Evolutionary conservation across 2,888 invertebrate genomes (phyloP).

Genomic region (Meiosimyza platycephala): DNA sequence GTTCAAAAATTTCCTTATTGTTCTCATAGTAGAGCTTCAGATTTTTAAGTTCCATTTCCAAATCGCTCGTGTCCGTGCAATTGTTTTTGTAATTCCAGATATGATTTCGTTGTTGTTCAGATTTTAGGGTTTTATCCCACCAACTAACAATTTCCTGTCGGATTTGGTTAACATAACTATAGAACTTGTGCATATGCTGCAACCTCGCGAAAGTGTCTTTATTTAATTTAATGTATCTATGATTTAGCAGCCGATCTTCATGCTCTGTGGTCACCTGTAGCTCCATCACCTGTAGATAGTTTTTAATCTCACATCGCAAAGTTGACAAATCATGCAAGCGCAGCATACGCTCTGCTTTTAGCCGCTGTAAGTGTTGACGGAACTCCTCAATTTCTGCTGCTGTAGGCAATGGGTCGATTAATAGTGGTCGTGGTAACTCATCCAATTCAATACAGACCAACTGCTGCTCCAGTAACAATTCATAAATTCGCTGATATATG

Average conservation of each 20-base stretch:
- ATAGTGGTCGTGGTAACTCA: constrained; percentile 55
- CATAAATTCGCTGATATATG: constrained; percentile 68
- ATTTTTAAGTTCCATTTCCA: constrained; percentile 82
- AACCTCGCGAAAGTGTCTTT: constrained; percentile 74
- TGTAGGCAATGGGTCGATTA: constrained; percentile 70
- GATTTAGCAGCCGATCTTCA: constrained; percentile 65
- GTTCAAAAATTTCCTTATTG: constrained; percentile 74
- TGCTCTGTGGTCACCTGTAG: constrained; percentile 53
- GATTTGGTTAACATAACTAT: constrained; percentile 70
- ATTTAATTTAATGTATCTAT: constrained; percentile 71
- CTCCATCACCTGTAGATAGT: constrained; percentile 63
- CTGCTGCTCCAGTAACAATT: constrained; percentile 68
- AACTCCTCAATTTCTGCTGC: constrained; percentile 73
- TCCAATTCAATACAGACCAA: constrained; percentile 61
- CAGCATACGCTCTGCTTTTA: constrained; percentile 73
- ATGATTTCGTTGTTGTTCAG: constrained; percentile 71
- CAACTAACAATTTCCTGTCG: constrained; percentile 77
- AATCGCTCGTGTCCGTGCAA: constrained; percentile 79
- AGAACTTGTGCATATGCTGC: constrained; percentile 70
- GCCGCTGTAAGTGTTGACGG: constrained; percentile 70
- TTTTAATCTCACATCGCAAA: constrained; percentile 64
- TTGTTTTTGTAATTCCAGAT: constrained; percentile 76
- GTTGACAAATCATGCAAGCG: constrained; percentile 65
- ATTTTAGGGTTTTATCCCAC: constrained; percentile 84
- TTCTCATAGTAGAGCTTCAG: constrained; percentile 75